Conservation (phyloP, 2,797 vertebrate species). For the Ptychadena robeensis region DNA sequence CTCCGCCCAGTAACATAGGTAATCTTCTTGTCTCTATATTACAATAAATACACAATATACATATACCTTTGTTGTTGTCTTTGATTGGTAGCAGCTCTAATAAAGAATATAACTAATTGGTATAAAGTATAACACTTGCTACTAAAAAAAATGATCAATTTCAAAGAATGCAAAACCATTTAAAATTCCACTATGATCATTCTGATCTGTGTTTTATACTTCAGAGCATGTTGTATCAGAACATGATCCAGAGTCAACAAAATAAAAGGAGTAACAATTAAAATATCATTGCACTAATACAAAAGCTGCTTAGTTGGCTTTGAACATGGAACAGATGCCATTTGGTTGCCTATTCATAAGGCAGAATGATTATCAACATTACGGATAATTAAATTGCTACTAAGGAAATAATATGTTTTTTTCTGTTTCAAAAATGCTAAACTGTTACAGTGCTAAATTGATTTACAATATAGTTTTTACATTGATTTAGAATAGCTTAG, state of each 20-base stretch:
- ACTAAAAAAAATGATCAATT: neutral
- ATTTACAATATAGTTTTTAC: too few species aligned
- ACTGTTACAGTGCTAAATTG: neutral
- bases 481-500: neutral
- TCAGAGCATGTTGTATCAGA: neutral
- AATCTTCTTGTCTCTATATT: too few species aligned
- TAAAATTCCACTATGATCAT: neutral
- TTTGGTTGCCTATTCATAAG: neutral
- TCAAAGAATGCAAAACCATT: neutral
- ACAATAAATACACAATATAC: too few species aligned
- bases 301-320: neutral
- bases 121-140: neutral
- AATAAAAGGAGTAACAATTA: neutral
- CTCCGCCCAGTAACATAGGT: too few species aligned
- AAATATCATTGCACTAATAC: slow-evolving; percentile 2
- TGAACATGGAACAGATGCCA: neutral
- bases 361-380: neutral
- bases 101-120: neutral
- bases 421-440: neutral
- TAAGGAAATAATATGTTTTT: neutral
- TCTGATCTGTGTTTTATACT: neutral
- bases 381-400: neutral
- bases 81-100: too few species aligned
- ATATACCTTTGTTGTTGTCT: too few species aligned
- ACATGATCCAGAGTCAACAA: neutral